Evolutionary conservation across 1,140 invertebrate species (phyloP).

Genomic region (Bursaphelenchus mucronatus): DNA sequence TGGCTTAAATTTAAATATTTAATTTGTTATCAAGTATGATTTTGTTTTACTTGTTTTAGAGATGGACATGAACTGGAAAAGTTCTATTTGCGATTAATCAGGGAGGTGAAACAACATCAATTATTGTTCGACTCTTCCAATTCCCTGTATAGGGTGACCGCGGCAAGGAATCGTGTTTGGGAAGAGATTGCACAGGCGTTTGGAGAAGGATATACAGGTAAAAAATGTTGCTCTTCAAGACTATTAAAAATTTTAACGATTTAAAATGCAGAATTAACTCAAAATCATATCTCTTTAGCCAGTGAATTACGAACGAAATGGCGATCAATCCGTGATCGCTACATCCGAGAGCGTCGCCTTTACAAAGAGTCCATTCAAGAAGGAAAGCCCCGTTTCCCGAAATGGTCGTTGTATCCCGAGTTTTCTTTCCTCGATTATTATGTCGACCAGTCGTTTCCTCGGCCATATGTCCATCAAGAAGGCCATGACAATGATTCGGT

Average conservation of each 20-base stretch:
- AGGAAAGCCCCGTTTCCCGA: not conserved
- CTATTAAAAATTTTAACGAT: not conserved
- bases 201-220: slow-evolving; percentile 16
- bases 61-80: slow-evolving; percentile 21
- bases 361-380: slow-evolving; percentile 15
- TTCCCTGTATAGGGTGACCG: slow-evolving; percentile 18
- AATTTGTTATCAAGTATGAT: not conserved
- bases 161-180: slow-evolving; percentile 23
- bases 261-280: not conserved
- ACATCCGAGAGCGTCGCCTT: slow-evolving; percentile 28
- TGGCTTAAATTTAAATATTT: not conserved
- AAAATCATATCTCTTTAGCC: slow-evolving; percentile 7
- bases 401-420: slow-evolving; percentile 20
- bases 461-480: not conserved
- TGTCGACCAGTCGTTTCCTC: slow-evolving; percentile 11
- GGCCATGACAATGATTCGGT: slow-evolving; percentile 10
- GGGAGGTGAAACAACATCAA: slow-evolving; percentile 24
- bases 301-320: slow-evolving; percentile 23
- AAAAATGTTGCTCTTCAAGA: not conserved
- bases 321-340: slow-evolving; percentile 24
- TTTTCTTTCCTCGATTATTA: slow-evolving; percentile 21
- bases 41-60: not conserved
- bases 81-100: slow-evolving; percentile 21
- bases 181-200: slow-evolving; percentile 19
- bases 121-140: slow-evolving; percentile 20